A percentile compares a stretch with the other conserved stretches of the same genome.
Evolutionary conservation across 2,113 vertebrate genomes (phyloP).

Genomic region (Cottus gobio): DNA sequence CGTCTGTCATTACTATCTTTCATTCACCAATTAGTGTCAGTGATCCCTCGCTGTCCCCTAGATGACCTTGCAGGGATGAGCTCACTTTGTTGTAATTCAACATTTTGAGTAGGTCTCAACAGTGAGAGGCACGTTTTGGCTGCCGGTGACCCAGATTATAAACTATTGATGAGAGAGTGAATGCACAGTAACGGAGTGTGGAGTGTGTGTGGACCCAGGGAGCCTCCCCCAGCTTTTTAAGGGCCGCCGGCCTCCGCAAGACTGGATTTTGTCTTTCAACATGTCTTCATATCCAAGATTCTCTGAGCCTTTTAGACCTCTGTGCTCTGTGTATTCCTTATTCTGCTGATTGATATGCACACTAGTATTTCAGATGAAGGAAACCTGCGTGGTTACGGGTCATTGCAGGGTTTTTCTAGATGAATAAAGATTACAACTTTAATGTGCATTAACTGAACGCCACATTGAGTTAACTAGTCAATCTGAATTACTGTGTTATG

Average conservation of each 20-base stretch:
- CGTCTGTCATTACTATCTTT: constrained; percentile 69
- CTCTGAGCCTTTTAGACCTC: constrained; percentile 18
- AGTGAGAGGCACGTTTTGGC: constrained; percentile 48
- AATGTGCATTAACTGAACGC: not conserved
- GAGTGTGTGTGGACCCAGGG: constrained; percentile 23
- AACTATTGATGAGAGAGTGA: constrained; percentile 78
- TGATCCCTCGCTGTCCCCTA: constrained; percentile 52
- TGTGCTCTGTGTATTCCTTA: constrained; percentile 13
- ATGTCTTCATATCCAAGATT: constrained; percentile 57
- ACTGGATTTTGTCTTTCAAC: constrained; percentile 44
- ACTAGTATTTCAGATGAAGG: not conserved
- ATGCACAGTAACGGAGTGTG: constrained; percentile 44
- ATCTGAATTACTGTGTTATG: not conserved
- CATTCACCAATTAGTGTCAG: constrained; percentile 74
- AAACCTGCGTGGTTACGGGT: not conserved
- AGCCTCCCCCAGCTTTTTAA: constrained; percentile 31
- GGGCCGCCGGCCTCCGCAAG: constrained; percentile 41
- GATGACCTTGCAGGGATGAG: constrained; percentile 71
- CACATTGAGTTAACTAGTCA: not conserved
- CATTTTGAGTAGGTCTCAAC: constrained; percentile 67
- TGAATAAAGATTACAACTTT: constrained; percentile 10
- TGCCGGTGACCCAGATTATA: constrained; percentile 67
- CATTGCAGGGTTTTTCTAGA: not conserved
- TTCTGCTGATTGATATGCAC: not conserved
- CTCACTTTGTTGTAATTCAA: constrained; percentile 72